Evolutionary conservation across 2,888 invertebrate species (phyloP).

Genomic region (Galerucella pusilla): DNA sequence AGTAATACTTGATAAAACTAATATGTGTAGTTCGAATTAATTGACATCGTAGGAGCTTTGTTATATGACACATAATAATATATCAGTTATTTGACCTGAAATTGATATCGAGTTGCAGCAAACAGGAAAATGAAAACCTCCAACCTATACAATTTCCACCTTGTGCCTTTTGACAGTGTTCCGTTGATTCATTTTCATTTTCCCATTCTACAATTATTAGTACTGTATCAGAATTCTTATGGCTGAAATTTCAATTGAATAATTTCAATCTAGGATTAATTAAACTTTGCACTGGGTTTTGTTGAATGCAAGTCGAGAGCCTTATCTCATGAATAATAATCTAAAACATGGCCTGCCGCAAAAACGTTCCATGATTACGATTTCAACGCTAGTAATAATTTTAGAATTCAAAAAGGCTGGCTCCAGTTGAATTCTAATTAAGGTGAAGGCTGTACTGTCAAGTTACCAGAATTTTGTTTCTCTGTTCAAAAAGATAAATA

Average conservation of each 20-base stretch:
- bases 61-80: no score
- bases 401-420: constrained; percentile 28
- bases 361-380: no score
- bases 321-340: constrained; percentile 4
- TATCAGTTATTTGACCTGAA: background rate
- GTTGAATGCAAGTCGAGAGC: constrained; percentile 37
- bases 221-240: constrained; percentile 47
- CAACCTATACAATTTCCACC: constrained; percentile 16
- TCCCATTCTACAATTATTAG: constrained; percentile 43
- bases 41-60: no score
- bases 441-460: constrained; percentile 25
- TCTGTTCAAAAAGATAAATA: no score
- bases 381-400: no score
- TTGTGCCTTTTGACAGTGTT: constrained; percentile 1
- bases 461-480: background rate
- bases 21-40: no score
- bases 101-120: background rate
- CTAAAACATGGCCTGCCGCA: no score
- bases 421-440: constrained; percentile 32
- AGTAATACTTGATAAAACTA: no score
- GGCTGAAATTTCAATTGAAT: constrained; percentile 47
- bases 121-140: background rate
- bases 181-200: constrained; percentile 23
- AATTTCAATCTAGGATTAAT: constrained; percentile 48
- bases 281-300: constrained; percentile 44